Conservation (phyloP, 2,888 invertebrate species). For the Unio delphinus region DNA sequence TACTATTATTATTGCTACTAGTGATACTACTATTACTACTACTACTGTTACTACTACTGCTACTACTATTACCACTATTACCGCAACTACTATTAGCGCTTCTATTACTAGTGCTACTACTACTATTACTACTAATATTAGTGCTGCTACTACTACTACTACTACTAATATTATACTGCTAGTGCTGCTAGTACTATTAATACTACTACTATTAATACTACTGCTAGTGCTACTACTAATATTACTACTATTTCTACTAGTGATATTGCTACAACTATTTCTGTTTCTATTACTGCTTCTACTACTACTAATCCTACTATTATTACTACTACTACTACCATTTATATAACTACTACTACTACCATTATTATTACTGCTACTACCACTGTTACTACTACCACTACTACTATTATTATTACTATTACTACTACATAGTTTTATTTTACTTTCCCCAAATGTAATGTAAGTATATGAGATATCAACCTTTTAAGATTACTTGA, state of each 20-base stretch:
- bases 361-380: not conserved
- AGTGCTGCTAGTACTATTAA: not conserved
- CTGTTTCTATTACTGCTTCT: not conserved
- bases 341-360: not conserved
- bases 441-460: constrained; percentile 5
- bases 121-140: not conserved
- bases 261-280: not conserved
- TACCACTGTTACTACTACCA: not conserved
- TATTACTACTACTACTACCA: not conserved
- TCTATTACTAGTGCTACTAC: not conserved
- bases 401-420: not conserved
- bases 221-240: no score
- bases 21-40: no score
- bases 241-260: not conserved
- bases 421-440: not conserved
- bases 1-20: no score
- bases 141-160: not conserved
- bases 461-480: no score
- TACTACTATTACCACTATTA: no score
- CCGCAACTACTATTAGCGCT: no score
- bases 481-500: no score
- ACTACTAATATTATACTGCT: not conserved
- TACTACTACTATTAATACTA: not conserved
- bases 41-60: no score
- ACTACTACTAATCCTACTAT: not conserved